phyloP scores from a whole-genome alignment of 2,888 invertebrate species.

The Gandaritis pyraliata region DNA sequence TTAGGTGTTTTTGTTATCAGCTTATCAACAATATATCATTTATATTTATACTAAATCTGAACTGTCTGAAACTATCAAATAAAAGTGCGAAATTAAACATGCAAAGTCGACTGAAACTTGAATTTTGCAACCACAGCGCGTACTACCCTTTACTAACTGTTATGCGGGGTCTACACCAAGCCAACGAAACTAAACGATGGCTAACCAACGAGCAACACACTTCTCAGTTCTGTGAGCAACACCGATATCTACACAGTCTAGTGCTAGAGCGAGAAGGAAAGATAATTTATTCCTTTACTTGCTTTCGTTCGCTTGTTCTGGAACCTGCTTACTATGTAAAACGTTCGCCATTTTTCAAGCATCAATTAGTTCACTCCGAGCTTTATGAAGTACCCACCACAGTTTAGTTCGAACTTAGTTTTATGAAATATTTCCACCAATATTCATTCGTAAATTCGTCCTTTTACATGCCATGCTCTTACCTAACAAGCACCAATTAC shows the following conservation, averaged over 20 bases:
- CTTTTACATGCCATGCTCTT: not conserved
- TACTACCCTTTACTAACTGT: not conserved
- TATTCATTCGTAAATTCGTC: not conserved
- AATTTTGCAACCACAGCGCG: not conserved
- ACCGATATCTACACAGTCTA: not conserved
- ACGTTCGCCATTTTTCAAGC: constrained; percentile 4
- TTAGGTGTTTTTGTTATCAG: too few relatives aligned
- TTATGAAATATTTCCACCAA: not conserved
- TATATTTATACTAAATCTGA: too few relatives aligned
- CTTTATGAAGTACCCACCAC: constrained; percentile 1
- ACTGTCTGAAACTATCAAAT: too few relatives aligned
- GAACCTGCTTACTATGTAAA: not conserved
- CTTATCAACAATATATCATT: too few relatives aligned
- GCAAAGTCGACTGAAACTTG: not conserved
- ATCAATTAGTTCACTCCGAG: constrained; percentile 7
- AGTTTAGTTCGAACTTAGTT: not conserved
- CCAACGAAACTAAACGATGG: not conserved
- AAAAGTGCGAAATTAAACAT: not conserved
- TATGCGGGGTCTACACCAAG: not conserved
- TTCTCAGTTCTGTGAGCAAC: too few relatives aligned
- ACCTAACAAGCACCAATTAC: constrained; percentile 3
- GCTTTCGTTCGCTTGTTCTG: not conserved
- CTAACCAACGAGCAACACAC: not conserved
- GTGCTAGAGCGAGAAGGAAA: not conserved
- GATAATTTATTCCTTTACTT: not conserved